Base-by-base conservation (phyloP, 1,140 invertebrate genomes). In the Cyclina sinensis region DNA sequence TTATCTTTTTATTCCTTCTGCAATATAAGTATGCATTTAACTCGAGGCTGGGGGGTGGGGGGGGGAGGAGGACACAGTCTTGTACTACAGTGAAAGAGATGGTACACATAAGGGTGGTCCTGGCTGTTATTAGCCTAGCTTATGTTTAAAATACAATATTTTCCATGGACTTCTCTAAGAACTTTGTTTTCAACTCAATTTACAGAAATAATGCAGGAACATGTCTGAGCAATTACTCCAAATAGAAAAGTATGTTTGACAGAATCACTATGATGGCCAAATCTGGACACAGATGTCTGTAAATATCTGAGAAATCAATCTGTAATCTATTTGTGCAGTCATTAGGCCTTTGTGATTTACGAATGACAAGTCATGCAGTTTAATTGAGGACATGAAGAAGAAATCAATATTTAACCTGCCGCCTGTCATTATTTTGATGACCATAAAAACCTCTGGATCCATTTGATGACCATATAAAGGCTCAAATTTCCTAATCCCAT, bases 301-400 rank as follows among this genome's bases (percentile, higher is more conserved):
- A 78, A 78, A 78, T 51, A 43, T 78, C 74, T 14, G 27, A 78
- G 74, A 78, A 78, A 78, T 78, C 74, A 78, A 78, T 78, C 32
- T 51, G 21, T 54, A 51, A 78, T 78, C 39, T 78, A 78, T 78
- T 54, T 51, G 43, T 54, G 27, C 39, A 51, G n/a, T 78, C 39
- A 78, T 78, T 54, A 78, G 27, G 74, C 21, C 43, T 43, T 4
- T 7, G 5, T 4, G 43, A 43, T 43, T 43, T 43, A 46, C 74
- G n/a, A 48, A 46, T 78, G 74, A 51, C 74, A 78, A 51, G 48
- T 54, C 74, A 78, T 78, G 74, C 74, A 51, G 39, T 51, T 54
- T 78, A 78, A 78, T 78, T 70, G 65, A 37, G 65, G 32, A 70
- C 65, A 35, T 37, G 14, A 9, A 70, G 24, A 70, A 70, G 32